A percentile compares a stretch with the other conserved stretches of the same genome.
These are phyloP conservation scores for Cacatua alba DNA, from an alignment of 2,113 vertebrate species.

Conservation along the genomic window DNA sequence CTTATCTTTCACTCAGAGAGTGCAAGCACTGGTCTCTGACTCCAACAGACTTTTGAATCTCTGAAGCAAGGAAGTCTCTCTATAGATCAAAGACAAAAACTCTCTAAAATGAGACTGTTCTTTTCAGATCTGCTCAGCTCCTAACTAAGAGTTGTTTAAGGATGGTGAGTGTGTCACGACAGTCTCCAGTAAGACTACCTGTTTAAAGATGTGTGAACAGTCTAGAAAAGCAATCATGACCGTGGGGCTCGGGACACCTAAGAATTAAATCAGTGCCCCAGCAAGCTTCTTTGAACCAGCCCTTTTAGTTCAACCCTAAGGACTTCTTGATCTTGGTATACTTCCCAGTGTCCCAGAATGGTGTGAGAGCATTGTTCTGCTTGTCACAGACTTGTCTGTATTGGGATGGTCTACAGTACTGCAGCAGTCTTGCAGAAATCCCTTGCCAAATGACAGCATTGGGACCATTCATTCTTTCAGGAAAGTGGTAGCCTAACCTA, in stretches of 20 bases:
- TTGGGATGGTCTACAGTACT: not conserved
- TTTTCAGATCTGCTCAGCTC: not conserved
- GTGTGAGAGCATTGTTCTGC: not conserved
- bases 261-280: not conserved
- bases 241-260: not conserved
- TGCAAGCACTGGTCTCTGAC: not conserved
- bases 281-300: not conserved
- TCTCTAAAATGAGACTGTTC: not conserved
- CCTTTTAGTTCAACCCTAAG: not conserved
- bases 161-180: not conserved
- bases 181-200: not conserved
- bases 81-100: not conserved
- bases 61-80: not conserved
- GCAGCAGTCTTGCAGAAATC: not conserved
- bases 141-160: not conserved
- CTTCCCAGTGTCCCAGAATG: not conserved
- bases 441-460: not conserved
- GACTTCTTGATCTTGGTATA: not conserved
- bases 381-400: not conserved
- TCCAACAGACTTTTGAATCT: not conserved
- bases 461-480: not conserved
- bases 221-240: accelerated
- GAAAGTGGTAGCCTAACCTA: not conserved
- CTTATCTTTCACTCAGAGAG: not conserved
- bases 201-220: not conserved